Evolutionary conservation across 2,113 vertebrate genomes (phyloP).

Genomic region (Cyprinus carpio): DNA sequence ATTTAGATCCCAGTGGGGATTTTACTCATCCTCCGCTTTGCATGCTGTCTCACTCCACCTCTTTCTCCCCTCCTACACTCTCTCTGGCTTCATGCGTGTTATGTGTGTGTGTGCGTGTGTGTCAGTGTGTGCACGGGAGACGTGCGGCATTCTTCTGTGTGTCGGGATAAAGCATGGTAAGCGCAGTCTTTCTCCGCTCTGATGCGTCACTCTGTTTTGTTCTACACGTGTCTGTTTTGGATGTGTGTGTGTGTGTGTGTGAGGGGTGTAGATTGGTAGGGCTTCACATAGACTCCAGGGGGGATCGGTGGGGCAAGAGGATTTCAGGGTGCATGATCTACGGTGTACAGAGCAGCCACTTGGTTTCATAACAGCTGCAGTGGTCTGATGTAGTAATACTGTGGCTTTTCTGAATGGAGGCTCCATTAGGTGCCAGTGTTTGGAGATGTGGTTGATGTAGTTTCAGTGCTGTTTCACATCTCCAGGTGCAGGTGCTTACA

Average conservation of each 20-base stretch:
- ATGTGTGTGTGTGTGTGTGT: constrained; percentile 18
- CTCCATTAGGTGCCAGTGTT: not conserved
- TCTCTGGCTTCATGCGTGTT: constrained; percentile 29
- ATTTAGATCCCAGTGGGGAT: constrained; percentile 24
- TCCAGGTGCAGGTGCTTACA: not conserved
- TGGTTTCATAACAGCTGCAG: constrained; percentile 35
- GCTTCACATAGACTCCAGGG: not conserved
- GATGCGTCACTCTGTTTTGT: constrained; percentile 36
- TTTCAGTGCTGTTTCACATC: not conserved
- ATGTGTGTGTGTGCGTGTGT: not conserved
- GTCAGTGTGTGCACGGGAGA: constrained; percentile 37
- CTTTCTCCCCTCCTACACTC: constrained; percentile 28
- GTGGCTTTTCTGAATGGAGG: constrained; percentile 28
- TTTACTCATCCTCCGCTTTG: constrained; percentile 34
- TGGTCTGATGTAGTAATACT: constrained; percentile 1
- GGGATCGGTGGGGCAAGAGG: not conserved
- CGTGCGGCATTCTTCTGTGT: constrained; percentile 25
- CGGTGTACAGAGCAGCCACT: not conserved
- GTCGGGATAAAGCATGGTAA: constrained; percentile 50
- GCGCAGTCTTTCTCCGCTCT: constrained; percentile 30
- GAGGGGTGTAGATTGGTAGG: constrained; percentile 3
- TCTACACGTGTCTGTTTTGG: not conserved
- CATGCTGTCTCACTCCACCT: constrained; percentile 37
- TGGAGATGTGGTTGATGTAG: constrained; percentile 2
- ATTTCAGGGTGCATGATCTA: constrained; percentile 27